Base-by-base conservation (phyloP, 2,888 invertebrate genomes). In the Entomobrya multifasciata region DNA sequence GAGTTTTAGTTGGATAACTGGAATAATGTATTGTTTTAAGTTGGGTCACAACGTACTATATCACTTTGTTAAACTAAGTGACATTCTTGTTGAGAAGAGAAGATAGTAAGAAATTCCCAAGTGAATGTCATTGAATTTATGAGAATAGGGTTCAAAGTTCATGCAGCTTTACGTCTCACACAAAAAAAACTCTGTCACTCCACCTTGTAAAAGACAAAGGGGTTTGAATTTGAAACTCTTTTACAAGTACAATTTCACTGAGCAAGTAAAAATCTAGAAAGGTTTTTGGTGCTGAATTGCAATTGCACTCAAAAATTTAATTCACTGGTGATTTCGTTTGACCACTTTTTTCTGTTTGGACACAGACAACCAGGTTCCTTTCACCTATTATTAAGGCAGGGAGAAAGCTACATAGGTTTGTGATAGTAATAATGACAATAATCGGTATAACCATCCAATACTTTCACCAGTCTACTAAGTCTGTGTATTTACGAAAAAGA, bases 351-450 rank as follows among this genome's bases (percentile, higher is more conserved):
- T 67, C 41, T 25, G 11, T 22, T 55, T 55, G 55, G 70, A 70
- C 44, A 74, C 52, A 8, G 4, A 72, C 8, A 36, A 27, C 10
- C 52, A 44, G 36, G 22, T 44, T 57, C 22, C 11, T 27, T 77
- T 77, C 25, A 44, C 25, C 25, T 41, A 15, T 36, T 36, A 25
- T 49, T 85, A 85, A 85, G 85, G 85, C 85, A 72, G 72, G 85
- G 85, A 85, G 85, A 85, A 85, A 85, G 85, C 78, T 85, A 79
- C 85, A 60, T 27, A 47, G 15, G 77, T 60, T 60, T 36, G 36
- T 36, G 36, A n/a, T 36, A 36, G 36, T 36, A 36, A 8, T 36
- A 36, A 36, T 36, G 8, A 36, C 8, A 36, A 36, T 67, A 30
- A 49, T 49, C 13, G 13, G 15, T 8, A 74, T 27, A 30, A 15